These are phyloP conservation scores for Falcunculus frontatus DNA, from an alignment of 2,113 vertebrate genomes.

Conservation along the genomic window DNA sequence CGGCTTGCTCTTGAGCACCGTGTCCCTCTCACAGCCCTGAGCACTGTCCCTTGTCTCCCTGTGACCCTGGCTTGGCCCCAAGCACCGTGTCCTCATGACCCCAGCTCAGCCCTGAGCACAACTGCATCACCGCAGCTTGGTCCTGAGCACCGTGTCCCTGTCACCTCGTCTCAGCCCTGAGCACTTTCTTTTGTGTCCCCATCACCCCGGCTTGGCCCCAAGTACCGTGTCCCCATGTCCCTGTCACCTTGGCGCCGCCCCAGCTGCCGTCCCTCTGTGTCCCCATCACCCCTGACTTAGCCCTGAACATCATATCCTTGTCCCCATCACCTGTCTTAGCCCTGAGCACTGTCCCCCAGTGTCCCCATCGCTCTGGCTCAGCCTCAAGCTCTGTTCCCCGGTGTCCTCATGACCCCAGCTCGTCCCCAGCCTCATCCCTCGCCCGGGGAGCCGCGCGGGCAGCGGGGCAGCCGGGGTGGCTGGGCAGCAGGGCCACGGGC, in stretches of 20 bases:
- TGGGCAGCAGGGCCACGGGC: not conserved
- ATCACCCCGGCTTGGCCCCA: not conserved
- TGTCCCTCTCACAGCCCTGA: not conserved
- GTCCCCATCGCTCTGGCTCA: not conserved
- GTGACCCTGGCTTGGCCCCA: not conserved
- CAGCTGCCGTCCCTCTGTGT: not conserved
- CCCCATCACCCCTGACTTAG: not conserved
- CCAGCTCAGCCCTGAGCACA: not conserved
- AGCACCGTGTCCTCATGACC: not conserved
- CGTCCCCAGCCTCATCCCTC: not conserved
- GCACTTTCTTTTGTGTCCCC: not conserved
- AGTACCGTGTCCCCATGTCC: not conserved
- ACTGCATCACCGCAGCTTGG: not conserved
- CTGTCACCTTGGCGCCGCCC: rapidly evolving
- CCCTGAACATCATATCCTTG: not conserved
- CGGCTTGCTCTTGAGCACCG: not conserved
- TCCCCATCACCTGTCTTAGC: not conserved
- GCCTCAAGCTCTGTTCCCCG: not conserved
- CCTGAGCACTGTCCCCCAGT: not conserved
- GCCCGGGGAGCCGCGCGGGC: not conserved
- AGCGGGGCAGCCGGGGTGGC: not conserved
- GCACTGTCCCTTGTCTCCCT: not conserved
- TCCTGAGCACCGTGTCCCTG: not conserved
- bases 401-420: not conserved
- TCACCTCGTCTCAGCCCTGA: not conserved